Conservation (phyloP, 2,113 vertebrate genomes). For the Ictalurus punctatus region DNA sequence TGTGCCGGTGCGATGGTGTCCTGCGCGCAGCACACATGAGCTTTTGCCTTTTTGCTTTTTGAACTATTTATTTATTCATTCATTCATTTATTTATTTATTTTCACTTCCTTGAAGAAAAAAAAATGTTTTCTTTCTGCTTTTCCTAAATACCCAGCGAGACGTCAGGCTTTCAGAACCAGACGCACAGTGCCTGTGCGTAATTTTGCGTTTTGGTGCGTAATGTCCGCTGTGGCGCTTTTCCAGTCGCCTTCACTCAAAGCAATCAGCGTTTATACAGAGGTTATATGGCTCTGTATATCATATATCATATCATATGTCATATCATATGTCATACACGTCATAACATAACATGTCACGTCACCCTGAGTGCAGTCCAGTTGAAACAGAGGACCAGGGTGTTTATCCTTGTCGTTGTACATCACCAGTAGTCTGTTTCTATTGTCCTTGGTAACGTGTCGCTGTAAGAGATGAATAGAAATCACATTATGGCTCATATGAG, state of each 20-base stretch:
- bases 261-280: background rate
- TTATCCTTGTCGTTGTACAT: background rate
- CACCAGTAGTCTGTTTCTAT: background rate
- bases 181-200: background rate
- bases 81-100: background rate
- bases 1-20: background rate
- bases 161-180: background rate
- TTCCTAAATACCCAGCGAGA: background rate
- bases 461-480: background rate
- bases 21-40: background rate
- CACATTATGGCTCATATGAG: constrained; percentile 15
- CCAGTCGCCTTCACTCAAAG: background rate
- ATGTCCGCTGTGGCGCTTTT: background rate
- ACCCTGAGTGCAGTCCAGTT: background rate
- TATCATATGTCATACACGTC: background rate
- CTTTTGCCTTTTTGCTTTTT: background rate
- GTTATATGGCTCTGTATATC: background rate
- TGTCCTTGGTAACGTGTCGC: background rate
- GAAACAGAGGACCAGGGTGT: background rate
- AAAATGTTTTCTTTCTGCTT: background rate
- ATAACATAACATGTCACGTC: background rate
- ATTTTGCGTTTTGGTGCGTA: constrained; percentile 6
- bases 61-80: background rate
- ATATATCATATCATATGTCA: too few species aligned
- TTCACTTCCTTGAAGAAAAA: background rate